phyloP scores from a whole-genome alignment of 2,888 invertebrate genomes.

The Ichneumoninae sp. region DNA sequence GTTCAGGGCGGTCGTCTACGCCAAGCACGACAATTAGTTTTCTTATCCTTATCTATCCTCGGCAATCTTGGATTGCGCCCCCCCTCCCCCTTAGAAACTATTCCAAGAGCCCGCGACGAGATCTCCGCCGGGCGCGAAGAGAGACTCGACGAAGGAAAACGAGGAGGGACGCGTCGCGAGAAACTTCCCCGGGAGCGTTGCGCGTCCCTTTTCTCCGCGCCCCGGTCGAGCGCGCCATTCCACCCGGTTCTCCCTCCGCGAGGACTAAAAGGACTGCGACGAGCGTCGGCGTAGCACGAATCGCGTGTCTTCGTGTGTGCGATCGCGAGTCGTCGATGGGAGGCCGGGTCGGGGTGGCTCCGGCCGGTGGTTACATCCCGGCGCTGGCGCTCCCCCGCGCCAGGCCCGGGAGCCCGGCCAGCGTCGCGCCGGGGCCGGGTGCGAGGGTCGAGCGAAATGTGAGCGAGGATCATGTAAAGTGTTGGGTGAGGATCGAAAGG shows the following conservation, averaged over 20 bases:
- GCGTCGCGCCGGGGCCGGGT: too few relatives aligned
- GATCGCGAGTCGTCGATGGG: too few relatives aligned
- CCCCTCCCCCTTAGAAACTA: conserved; percentile 29
- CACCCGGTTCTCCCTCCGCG: conserved; percentile 22
- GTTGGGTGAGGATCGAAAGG: conserved; percentile 16
- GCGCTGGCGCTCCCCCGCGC: too few relatives aligned
- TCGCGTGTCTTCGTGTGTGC: conserved; percentile 18
- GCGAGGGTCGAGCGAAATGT: background rate
- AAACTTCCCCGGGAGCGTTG: conserved; percentile 34
- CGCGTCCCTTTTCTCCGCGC: conserved; percentile 42
- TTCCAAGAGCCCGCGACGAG: conserved; percentile 37
- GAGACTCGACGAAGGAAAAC: conserved; percentile 38
- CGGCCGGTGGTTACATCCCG: too few relatives aligned
- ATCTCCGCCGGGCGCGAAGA: background rate
- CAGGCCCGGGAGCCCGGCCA: too few relatives aligned
- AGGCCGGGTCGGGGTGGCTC: too few relatives aligned
- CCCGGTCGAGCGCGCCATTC: conserved; percentile 33
- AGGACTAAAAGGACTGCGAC: conserved; percentile 14
- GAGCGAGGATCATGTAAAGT: background rate
- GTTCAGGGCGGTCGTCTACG: conserved; percentile 48
- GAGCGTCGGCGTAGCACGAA: conserved; percentile 52
- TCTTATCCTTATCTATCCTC: conserved; percentile 70
- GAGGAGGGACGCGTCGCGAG: conserved; percentile 4
- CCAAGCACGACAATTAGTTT: conserved; percentile 72
- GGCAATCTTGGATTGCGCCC: conserved; percentile 39